These are phyloP conservation scores for Chionomys nivalis DNA, from an alignment of 2,113 vertebrate species.

Conservation along the genomic window DNA sequence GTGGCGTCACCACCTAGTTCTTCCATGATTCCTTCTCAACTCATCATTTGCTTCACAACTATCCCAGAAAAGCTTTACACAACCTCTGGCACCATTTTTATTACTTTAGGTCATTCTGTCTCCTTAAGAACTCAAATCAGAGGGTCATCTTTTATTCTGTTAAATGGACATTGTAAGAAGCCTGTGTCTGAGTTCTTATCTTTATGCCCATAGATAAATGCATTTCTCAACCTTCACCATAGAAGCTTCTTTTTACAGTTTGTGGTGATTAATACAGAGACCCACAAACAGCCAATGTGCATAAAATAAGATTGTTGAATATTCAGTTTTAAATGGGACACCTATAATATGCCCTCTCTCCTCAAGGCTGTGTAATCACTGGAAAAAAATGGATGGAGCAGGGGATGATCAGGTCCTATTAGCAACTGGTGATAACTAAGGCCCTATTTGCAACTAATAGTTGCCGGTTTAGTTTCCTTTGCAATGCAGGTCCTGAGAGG, in stretches of 20 bases:
- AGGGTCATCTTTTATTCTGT: background rate
- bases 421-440: background rate
- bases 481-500: background rate
- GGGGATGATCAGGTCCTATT: too few relatives aligned
- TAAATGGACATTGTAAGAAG: background rate
- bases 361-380: background rate
- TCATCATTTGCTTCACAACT: background rate
- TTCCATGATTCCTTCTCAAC: background rate
- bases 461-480: background rate
- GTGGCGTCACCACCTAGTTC: background rate
- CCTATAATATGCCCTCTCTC: background rate
- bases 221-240: background rate
- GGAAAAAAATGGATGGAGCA: background rate
- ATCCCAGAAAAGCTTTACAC: background rate
- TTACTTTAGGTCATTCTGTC: background rate
- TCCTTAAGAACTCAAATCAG: constrained; percentile 14
- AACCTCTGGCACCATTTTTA: background rate
- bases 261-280: background rate
- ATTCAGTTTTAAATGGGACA: background rate
- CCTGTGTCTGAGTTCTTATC: background rate
- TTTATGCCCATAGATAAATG: background rate
- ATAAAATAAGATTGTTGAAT: background rate
- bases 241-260: background rate
- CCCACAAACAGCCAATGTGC: too few relatives aligned
- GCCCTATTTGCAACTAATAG: too few relatives aligned